Base-by-base conservation (phyloP, 35 echinoderm and acorn worm genomes). In the Heliocidaris tuberculata region DNA sequence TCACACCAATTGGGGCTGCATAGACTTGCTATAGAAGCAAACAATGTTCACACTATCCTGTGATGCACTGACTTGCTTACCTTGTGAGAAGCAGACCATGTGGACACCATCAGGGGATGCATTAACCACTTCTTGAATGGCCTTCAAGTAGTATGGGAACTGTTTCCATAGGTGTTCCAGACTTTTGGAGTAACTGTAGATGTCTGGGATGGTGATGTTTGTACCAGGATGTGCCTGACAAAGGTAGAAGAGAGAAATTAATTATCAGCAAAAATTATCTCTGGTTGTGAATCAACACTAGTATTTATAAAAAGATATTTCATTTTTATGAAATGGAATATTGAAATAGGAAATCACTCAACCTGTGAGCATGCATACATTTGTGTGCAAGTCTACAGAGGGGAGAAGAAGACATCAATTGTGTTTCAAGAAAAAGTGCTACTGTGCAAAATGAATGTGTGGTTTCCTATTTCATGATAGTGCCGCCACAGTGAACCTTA, bases 211-310 rank as follows among this genome's bases (percentile, higher is more conserved):
- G 7, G 65, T 96, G 9, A 96, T 60, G 52, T 59, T 95, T n/a
- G 96, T 96, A 12, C 96, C 96, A 19, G 96, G 96, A 86, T 96
- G 96, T 17, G 96, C 94, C 96, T 96, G 89, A 70, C 15, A 15
- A 56, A 88, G 52, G 52, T 30, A 13, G 86, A 47, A 88, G 2
- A 27, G 8, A 47, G 35, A 7, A 47, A 30, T 47, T 30, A 15
- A 30, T 30, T 19, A 1, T 19, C 19, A 85, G 78, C n/a, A 30
- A 85, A 30, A 85, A 30, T 19, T 1, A 30, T 2, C 19, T 24
- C 19, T 24, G 78, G 30, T 30, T 19, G 30, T 30, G 78, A 19
- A 19, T 19, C 19, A 85, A 30, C 19, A n/a, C n/a, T n/a, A n/a
- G n/a, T n/a, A n/a, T n/a, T n/a, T n/a, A n/a, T n/a, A n/a, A n/a